Percentiles rank a stretch among this genome's conserved stretches.
These are phyloP conservation scores for Mallotus villosus DNA, from an alignment of 2,797 vertebrate genomes.

Conservation along the genomic window DNA sequence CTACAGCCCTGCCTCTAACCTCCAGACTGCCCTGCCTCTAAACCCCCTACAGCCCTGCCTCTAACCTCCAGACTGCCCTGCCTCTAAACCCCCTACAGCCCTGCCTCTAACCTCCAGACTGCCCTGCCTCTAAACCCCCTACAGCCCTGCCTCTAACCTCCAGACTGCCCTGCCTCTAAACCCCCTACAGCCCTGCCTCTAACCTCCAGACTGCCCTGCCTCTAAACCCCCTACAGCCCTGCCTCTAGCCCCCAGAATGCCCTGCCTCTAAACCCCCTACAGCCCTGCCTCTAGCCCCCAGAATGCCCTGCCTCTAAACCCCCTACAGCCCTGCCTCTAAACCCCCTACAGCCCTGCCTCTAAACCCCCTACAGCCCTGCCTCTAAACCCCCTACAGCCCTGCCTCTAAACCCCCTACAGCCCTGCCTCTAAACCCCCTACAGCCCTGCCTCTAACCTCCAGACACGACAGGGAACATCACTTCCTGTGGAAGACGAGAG, in stretches of 20 bases:
- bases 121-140: conserved; percentile 4
- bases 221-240: conserved; percentile 18
- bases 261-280: too few species aligned
- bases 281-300: conserved; percentile 41
- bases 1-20: conserved; percentile 41
- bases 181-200: too few species aligned
- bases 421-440: not conserved
- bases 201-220: conserved; percentile 47
- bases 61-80: too few species aligned
- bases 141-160: conserved; percentile 38
- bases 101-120: too few species aligned
- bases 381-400: conserved; percentile 19
- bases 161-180: conserved; percentile 44
- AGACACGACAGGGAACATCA: too few species aligned
- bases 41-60: too few species aligned
- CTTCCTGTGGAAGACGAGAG: conserved; percentile 8
- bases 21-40: conserved; percentile 44
- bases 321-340: too few species aligned
- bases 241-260: conserved; percentile 51
- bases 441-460: too few species aligned
- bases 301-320: conserved; percentile 37
- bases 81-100: conserved; percentile 30
- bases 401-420: conserved; percentile 51
- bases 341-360: too few species aligned
- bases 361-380: conserved; percentile 50